phyloP scores from a whole-genome alignment of 1,140 invertebrate genomes.

The Papilio machaon region DNA sequence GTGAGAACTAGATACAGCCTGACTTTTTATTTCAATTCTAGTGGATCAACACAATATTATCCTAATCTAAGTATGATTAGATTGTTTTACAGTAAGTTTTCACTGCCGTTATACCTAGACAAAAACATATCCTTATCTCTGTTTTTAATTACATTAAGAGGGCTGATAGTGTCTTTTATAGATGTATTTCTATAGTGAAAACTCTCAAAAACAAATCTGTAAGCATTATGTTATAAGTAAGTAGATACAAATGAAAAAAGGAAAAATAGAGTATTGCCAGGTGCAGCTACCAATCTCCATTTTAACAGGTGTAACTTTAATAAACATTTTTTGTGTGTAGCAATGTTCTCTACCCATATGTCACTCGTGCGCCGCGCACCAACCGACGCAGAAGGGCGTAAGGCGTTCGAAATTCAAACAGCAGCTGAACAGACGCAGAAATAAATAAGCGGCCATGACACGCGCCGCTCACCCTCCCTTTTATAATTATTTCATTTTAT shows the following conservation, averaged over 20 bases:
- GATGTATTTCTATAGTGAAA: too few relatives aligned
- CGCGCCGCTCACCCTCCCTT: conserved; percentile 74
- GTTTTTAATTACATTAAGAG: too few relatives aligned
- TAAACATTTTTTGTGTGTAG: conserved; percentile 48
- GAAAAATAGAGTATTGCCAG: conserved; percentile 5
- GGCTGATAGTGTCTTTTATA: too few relatives aligned
- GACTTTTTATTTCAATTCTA: too few relatives aligned
- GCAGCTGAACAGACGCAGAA: conserved; percentile 71
- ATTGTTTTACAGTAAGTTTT: too few relatives aligned
- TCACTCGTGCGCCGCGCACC: conserved; percentile 53
- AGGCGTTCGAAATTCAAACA: conserved; percentile 69
- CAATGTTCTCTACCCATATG: conserved; percentile 63
- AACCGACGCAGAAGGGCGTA: conserved; percentile 46
- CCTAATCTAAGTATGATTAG: too few relatives aligned
- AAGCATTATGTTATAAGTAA: too few relatives aligned
- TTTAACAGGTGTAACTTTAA: conserved; percentile 52
- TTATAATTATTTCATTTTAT: conserved; percentile 82
- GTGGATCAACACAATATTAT: too few relatives aligned
- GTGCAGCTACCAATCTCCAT: conserved; percentile 5
- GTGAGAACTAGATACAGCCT: too few relatives aligned
- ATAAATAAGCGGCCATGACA: conserved; percentile 76
- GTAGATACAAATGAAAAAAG: not conserved
- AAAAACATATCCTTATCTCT: too few relatives aligned
- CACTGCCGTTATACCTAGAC: not conserved
- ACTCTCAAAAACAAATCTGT: too few relatives aligned